Evolutionary conservation across 2,113 vertebrate species (phyloP).

Genomic region (Tympanuchus pallidicinctus): DNA sequence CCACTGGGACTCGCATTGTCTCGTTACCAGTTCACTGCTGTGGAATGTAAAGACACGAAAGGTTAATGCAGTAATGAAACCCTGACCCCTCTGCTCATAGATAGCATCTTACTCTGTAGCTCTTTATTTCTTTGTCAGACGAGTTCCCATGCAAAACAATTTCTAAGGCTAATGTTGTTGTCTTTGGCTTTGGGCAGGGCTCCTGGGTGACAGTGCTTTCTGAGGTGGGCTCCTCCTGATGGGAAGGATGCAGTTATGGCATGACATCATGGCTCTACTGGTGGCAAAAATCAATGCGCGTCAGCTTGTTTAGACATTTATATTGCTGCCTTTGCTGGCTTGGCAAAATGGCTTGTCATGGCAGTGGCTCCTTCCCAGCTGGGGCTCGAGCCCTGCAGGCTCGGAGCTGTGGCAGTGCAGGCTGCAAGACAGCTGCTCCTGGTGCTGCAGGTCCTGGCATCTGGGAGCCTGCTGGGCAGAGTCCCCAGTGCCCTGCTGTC

Average conservation of each 20-base stretch:
- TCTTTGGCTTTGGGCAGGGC: conserved; percentile 19
- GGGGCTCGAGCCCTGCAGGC: neutral
- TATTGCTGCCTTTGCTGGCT: neutral
- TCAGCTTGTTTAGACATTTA: neutral
- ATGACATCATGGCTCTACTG: conserved; percentile 14
- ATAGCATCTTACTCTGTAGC: conserved; percentile 54
- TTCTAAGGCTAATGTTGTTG: conserved; percentile 53
- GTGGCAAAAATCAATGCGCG: conserved; percentile 41
- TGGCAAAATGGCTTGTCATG: neutral
- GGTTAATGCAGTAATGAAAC: conserved; percentile 74
- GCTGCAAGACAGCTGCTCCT: neutral
- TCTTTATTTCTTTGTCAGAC: conserved; percentile 67
- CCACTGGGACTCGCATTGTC: neutral
- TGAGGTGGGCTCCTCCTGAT: neutral
- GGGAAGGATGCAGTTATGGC: neutral
- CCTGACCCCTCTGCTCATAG: conserved; percentile 64
- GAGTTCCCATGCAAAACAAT: conserved; percentile 61
- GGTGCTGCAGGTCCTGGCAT: neutral
- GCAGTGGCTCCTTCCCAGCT: neutral
- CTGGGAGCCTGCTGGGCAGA: neutral
- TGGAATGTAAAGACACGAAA: conserved; percentile 67
- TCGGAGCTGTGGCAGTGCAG: neutral
- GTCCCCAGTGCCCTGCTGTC: neutral
- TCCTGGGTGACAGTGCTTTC: conserved; percentile 12
- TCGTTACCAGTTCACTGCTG: conserved; percentile 64